Percentiles rank a stretch among this genome's conserved stretches.
Evolutionary conservation across 2,113 vertebrate genomes (phyloP).

Genomic region (Clarias magur): DNA sequence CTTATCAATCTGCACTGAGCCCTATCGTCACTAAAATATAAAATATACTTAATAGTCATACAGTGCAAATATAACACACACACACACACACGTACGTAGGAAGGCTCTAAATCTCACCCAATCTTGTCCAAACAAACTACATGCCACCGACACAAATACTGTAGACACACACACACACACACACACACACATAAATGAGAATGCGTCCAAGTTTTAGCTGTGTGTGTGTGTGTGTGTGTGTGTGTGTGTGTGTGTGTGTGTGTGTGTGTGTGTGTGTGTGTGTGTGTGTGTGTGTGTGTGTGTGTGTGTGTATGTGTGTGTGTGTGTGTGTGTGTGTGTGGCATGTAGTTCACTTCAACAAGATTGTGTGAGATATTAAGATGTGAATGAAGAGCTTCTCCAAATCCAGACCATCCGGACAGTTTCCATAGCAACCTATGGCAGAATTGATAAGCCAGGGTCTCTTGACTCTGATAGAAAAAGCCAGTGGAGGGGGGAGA

Average conservation of each 20-base stretch:
- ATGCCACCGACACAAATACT: too few relatives aligned
- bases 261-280: too few relatives aligned
- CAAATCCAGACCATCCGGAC: slow-evolving; percentile 51
- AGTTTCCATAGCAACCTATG: slow-evolving; percentile 74
- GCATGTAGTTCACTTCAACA: slow-evolving; percentile 57
- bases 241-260: background rate
- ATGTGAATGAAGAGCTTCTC: slow-evolving; percentile 45
- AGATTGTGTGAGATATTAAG: slow-evolving; percentile 65
- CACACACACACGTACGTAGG: slow-evolving; percentile 12
- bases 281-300: background rate
- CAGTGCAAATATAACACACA: background rate
- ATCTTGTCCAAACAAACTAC: too few relatives aligned
- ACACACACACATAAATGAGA: too few relatives aligned
- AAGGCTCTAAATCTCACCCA: background rate
- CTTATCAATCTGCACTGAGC: slow-evolving; percentile 61
- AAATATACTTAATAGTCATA: slow-evolving; percentile 5
- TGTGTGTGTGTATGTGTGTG: slow-evolving; percentile 33
- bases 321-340: slow-evolving; percentile 32
- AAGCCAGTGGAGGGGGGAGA: slow-evolving; percentile 13
- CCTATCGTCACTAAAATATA: slow-evolving; percentile 59
- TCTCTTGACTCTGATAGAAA: slow-evolving; percentile 59
- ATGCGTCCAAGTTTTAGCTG: slow-evolving; percentile 5
- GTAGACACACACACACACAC: too few relatives aligned
- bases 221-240: too few relatives aligned
- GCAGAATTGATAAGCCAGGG: slow-evolving; percentile 70